phyloP scores from a whole-genome alignment of 2,888 invertebrate species.

The Cephus rjabovi region DNA sequence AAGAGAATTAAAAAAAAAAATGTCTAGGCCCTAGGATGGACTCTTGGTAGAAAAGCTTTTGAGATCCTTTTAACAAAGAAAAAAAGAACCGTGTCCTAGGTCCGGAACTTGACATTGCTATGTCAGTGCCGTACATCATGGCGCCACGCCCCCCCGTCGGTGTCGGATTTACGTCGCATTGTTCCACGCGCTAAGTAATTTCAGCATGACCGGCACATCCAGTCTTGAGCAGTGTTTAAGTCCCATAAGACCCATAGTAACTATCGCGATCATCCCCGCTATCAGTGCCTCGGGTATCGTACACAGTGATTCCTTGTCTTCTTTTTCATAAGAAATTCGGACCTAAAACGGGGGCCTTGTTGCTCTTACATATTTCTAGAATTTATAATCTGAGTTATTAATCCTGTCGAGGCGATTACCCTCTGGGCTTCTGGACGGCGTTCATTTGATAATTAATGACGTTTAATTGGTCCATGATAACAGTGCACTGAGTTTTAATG shows the following conservation, averaged over 20 bases:
- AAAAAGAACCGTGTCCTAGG: not conserved
- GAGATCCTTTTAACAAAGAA: not conserved
- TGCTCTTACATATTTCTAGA: not conserved
- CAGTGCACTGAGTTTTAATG: constrained; percentile 45
- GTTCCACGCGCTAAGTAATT: constrained; percentile 8
- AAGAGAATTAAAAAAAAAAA: not conserved
- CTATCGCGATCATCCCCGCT: not conserved
- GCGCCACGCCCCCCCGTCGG: constrained; percentile 3
- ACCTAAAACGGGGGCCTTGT: not conserved
- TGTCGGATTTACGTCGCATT: constrained; percentile 1
- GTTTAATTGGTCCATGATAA: constrained; percentile 44
- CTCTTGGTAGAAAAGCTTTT: not conserved
- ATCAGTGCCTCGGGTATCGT: not conserved
- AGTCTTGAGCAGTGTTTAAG: not conserved
- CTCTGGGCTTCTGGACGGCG: not conserved
- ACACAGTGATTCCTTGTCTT: not conserved
- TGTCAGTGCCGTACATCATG: not conserved
- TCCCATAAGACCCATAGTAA: not conserved
- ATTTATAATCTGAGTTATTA: not conserved
- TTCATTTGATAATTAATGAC: constrained; percentile 38
- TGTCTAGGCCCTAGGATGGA: not conserved
- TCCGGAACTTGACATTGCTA: constrained; percentile 1
- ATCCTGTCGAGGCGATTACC: not conserved
- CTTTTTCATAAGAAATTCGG: not conserved
- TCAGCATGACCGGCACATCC: constrained; percentile 1